Evolutionary conservation across 2,888 invertebrate species (phyloP).

Genomic region (Tenthredo notha): DNA sequence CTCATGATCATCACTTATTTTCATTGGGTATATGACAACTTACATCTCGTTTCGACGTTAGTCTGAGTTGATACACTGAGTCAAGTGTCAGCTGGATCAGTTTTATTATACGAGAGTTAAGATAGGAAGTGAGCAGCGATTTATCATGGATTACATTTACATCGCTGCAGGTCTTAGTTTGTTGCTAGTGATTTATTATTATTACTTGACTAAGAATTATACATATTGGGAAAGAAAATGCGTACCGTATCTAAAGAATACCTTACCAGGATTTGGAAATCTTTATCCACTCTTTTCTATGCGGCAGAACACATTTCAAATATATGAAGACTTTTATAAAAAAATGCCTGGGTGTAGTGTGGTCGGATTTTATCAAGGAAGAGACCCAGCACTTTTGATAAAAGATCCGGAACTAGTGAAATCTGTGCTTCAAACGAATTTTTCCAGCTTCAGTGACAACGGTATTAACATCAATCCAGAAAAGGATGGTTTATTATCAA

Average conservation of each 20-base stretch:
- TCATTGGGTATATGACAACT: too few species aligned
- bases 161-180: too few species aligned
- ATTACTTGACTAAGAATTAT: not conserved
- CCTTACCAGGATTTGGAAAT: not conserved
- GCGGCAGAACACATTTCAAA: not conserved
- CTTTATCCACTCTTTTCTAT: not conserved
- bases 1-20: too few species aligned
- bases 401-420: constrained; percentile 64
- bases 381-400: constrained; percentile 58
- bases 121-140: not conserved
- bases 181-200: not conserved
- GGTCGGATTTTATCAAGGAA: constrained; percentile 55
- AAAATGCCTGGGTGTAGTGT: not conserved
- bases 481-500: constrained; percentile 63
- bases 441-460: constrained; percentile 62
- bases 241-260: not conserved
- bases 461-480: constrained; percentile 61
- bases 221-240: constrained; percentile 8
- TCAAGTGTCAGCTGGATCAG: not conserved
- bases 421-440: constrained; percentile 65
- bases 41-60: not conserved
- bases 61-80: not conserved
- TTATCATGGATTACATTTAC: too few species aligned
- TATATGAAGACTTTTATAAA: constrained; percentile 1
- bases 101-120: not conserved